phyloP scores from a whole-genome alignment of 2,797 vertebrate species.

The Prionace glauca region DNA sequence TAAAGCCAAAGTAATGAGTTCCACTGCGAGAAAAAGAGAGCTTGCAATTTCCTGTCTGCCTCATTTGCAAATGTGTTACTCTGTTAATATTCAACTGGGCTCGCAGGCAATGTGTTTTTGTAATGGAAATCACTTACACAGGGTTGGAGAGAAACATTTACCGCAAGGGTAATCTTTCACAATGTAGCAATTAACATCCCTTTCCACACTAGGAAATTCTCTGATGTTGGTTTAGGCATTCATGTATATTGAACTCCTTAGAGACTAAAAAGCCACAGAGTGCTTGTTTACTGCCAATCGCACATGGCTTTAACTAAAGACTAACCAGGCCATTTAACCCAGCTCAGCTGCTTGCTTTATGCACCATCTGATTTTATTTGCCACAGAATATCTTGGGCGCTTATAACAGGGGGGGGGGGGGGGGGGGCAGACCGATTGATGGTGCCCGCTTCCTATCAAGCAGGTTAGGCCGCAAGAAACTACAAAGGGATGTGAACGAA shows the following conservation, averaged over 20 bases:
- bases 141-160: constrained; percentile 4
- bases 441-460: neutral
- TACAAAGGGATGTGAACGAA: too few species aligned
- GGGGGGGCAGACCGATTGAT: neutral
- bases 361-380: neutral
- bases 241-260: constrained; percentile 23
- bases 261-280: neutral
- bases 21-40: constrained; percentile 48
- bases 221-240: constrained; percentile 24
- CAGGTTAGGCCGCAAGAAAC: neutral
- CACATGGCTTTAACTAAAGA: constrained; percentile 23
- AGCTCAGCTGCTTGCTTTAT: neutral
- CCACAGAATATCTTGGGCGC: neutral
- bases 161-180: constrained; percentile 30
- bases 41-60: constrained; percentile 54
- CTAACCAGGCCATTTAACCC: neutral
- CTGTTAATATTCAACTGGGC: constrained; percentile 35
- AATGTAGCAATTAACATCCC: constrained; percentile 35
- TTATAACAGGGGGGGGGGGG: neutral
- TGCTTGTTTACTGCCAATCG: neutral
- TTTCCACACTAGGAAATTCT: constrained; percentile 14
- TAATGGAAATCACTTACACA: constrained; percentile 31
- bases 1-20: constrained; percentile 58
- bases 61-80: constrained; percentile 51
- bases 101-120: constrained; percentile 24